Evolutionary conservation across 2,797 vertebrate genomes (phyloP).

Genomic region (Nothura maculosa): DNA sequence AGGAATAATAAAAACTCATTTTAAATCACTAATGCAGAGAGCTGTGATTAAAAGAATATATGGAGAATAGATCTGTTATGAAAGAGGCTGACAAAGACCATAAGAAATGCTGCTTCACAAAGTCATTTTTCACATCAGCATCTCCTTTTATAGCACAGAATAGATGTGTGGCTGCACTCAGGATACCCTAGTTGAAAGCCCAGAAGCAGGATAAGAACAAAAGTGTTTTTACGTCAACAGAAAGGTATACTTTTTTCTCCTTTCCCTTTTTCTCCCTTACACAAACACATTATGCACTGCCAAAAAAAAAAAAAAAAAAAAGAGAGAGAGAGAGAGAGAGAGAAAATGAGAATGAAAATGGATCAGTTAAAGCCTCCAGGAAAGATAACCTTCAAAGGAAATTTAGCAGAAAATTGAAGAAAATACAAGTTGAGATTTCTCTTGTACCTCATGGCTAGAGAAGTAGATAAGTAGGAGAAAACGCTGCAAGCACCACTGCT

Average conservation of each 20-base stretch:
- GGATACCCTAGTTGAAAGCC: slow-evolving; percentile 12
- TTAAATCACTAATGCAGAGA: neutral
- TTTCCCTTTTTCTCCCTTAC: slow-evolving; percentile 41
- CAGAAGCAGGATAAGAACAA: slow-evolving; percentile 18
- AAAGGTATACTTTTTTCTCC: slow-evolving; percentile 24
- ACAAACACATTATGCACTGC: slow-evolving; percentile 1
- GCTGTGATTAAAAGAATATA: neutral
- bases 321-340: slow-evolving; percentile 12
- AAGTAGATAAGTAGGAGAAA: slow-evolving; percentile 67
- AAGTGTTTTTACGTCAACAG: slow-evolving; percentile 28
- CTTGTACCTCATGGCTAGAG: slow-evolving; percentile 66
- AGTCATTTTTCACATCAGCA: neutral
- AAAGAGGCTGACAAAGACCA: neutral
- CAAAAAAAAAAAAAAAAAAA: slow-evolving; percentile 20
- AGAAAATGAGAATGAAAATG: slow-evolving; percentile 63
- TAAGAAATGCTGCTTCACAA: neutral
- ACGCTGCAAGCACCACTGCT: slow-evolving; percentile 58
- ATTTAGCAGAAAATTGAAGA: slow-evolving; percentile 76
- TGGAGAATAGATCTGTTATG: neutral
- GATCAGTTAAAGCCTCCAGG: slow-evolving; percentile 69
- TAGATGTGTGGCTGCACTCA: neutral
- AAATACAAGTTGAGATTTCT: slow-evolving; percentile 69
- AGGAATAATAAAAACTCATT: neutral
- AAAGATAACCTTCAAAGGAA: slow-evolving; percentile 75
- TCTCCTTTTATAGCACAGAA: neutral